Base-by-base conservation (phyloP, 2,888 invertebrate species). In the Conomelus anceps region DNA sequence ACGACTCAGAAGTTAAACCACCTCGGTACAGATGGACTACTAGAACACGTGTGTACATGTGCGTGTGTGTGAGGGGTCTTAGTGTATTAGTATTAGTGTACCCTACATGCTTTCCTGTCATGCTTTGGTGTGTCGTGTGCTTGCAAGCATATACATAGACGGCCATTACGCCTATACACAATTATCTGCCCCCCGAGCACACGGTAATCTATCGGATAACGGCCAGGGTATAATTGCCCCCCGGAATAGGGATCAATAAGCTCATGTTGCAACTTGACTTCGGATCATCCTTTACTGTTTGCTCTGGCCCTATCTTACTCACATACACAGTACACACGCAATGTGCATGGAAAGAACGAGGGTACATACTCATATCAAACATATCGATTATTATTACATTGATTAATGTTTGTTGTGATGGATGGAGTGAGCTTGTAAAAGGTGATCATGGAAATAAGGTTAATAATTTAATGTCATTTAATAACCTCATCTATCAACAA, bases 131-230 rank as follows among this genome's bases (percentile, higher is more conserved):
- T 63, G 7, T 20, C 63, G 63, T 63, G 63, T 63, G 34, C 17
- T 34, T 3, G 34, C 63, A n/a, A 63, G n/a, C 63, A 63, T 63
- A 63, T 63, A 63, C 13, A 63, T n/a, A 63, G 26, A 63, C 20
- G 63, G 63, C 63, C 63, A 63, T 63, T 63, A 63, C 63, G 63
- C 63, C n/a, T 63, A 63, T 63, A 24, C 24, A 86, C 86, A 86
- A 86, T 86, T 86, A 86, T 86, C 86, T n/a, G 7, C 26, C 29
- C 13, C 63, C 63, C n/a, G 1, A n/a, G n/a, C 63, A n/a, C n/a
- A 63, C 86, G 24, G 86, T 86, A 86, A 86, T 86, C 86, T 86
- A 86, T 86, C 29, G 86, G 86, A 86, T 86, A 86, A 86, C 86
- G 86, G 7, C 86, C 22, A 86, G 86, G 86, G 86, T 86, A 86